Conservation (phyloP, 30 jellyfish, hydroid and myxozoan genomes). For the Clytia hemisphaerica region DNA sequence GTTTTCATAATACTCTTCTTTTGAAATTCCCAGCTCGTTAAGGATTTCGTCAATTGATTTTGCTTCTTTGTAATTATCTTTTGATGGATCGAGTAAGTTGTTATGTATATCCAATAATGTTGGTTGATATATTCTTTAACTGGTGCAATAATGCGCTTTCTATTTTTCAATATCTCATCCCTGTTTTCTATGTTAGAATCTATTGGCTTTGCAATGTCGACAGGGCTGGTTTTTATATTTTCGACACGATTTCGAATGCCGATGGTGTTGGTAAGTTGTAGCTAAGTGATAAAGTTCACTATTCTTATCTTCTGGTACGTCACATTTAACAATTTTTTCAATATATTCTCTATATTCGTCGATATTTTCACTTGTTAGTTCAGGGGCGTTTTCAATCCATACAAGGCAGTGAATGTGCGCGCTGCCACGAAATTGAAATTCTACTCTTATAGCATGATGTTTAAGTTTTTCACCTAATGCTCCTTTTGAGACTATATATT, state of each 20-base stretch:
- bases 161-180: too few species aligned
- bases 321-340: background rate
- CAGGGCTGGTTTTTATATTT: background rate
- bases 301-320: background rate
- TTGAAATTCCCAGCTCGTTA: too few species aligned
- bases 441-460: conserved; percentile 34
- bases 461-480: conserved; percentile 12
- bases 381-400: conserved; percentile 29
- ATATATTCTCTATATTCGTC: background rate
- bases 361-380: background rate
- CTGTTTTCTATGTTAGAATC: too few species aligned
- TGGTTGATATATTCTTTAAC: too few species aligned
- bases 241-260: conserved; percentile 15
- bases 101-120: too few species aligned
- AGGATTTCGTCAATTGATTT: too few species aligned
- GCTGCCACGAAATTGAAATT: conserved; percentile 30
- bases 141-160: too few species aligned
- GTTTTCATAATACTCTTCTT: too few species aligned
- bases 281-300: background rate
- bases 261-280: conserved; percentile 2
- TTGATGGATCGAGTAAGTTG: too few species aligned
- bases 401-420: conserved; percentile 27
- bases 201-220: too few species aligned
- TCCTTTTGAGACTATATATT: conserved; percentile 24
- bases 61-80: too few species aligned